phyloP scores from a whole-genome alignment of 2,888 invertebrate species.

The Sphaerophoria taeniata region DNA sequence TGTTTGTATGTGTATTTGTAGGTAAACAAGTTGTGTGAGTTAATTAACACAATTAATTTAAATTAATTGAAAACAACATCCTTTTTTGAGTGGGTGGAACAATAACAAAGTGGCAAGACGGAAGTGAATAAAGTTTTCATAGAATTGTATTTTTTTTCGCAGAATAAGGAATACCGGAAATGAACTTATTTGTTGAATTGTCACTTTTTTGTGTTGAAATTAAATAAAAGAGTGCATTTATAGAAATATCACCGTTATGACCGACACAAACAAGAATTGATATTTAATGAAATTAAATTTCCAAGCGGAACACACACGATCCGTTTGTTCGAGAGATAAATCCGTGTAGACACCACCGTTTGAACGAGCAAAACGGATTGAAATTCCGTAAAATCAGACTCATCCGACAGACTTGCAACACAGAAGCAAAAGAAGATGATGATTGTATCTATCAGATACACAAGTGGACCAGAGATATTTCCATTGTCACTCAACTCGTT shows the following conservation, averaged over 20 bases:
- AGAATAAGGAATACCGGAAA: too few relatives aligned
- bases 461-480: slow-evolving; percentile 58
- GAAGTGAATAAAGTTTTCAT: too few relatives aligned
- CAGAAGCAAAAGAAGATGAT: slow-evolving; percentile 48
- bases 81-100: slow-evolving; percentile 22
- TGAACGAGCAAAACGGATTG: slow-evolving; percentile 70
- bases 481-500: slow-evolving; percentile 49
- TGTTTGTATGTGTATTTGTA: background rate
- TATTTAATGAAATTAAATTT: slow-evolving; percentile 24
- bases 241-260: background rate
- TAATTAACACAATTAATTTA: slow-evolving; percentile 70
- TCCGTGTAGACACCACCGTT: slow-evolving; percentile 61
- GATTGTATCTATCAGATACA: slow-evolving; percentile 58
- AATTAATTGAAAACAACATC: slow-evolving; percentile 60
- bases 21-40: slow-evolving; percentile 48
- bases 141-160: too few relatives aligned
- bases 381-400: slow-evolving; percentile 62
- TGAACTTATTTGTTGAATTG: too few relatives aligned
- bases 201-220: too few relatives aligned
- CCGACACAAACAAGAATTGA: background rate
- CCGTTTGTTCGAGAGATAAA: slow-evolving; percentile 27
- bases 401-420: slow-evolving; percentile 64
- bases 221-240: too few relatives aligned
- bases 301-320: slow-evolving; percentile 37
- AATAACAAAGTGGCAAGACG: background rate